phyloP scores from a whole-genome alignment of 2,888 invertebrate genomes.

The Caenorhabditis japonica region DNA sequence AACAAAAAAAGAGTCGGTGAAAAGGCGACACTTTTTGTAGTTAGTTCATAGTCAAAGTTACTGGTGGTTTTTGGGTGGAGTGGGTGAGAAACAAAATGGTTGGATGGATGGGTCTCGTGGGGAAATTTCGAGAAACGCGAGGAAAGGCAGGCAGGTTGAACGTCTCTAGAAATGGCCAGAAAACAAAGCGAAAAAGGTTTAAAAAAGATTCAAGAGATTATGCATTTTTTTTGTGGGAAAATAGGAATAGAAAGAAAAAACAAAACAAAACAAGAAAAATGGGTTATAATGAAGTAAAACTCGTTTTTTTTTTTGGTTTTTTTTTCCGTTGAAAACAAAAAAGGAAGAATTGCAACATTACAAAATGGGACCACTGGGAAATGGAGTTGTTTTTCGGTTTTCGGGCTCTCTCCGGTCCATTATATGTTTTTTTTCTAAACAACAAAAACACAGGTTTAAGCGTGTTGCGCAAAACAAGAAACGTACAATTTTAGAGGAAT shows the following conservation, averaged over 20 bases:
- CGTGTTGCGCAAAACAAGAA: no score
- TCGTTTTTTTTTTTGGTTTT: neutral
- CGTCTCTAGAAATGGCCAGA: no score
- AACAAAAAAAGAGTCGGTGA: neutral
- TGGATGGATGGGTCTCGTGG: constrained; percentile 45
- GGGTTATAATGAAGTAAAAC: constrained; percentile 30
- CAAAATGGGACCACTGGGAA: constrained; percentile 35
- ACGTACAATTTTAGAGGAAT: no score
- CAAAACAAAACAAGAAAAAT: neutral
- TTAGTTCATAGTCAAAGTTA: no score
- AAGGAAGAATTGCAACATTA: constrained; percentile 37
- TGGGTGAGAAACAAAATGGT: constrained; percentile 49
- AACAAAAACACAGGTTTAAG: neutral
- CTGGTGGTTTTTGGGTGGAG: no score
- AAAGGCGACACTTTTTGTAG: constrained; percentile 35
- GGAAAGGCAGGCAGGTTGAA: constrained; percentile 13
- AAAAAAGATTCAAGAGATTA: constrained; percentile 6
- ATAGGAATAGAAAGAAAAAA: constrained; percentile 5
- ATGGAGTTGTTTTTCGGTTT: constrained; percentile 14
- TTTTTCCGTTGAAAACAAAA: neutral
- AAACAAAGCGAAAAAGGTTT: neutral
- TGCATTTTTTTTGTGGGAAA: neutral
- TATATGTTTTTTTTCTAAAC: neutral
- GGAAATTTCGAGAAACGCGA: constrained; percentile 10
- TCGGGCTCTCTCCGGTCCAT: no score